These are phyloP conservation scores for honey bee (Apis mellifera) DNA, from an alignment of 1,140 invertebrate genomes.

Conservation along the genomic window DNA sequence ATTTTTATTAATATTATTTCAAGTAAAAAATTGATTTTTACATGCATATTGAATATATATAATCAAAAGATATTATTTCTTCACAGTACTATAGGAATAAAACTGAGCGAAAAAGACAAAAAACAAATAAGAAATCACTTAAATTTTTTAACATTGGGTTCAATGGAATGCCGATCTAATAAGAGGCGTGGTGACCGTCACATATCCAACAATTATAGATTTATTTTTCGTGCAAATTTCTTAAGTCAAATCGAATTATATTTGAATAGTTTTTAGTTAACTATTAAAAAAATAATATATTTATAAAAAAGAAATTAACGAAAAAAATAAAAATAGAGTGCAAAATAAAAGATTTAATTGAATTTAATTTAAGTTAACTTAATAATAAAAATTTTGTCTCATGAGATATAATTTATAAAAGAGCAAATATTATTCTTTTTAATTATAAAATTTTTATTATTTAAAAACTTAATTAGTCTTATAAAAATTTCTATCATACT, in stretches of 20 bases:
- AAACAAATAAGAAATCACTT: constrained; percentile 37
- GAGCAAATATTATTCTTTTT: background rate
- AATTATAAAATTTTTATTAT: background rate
- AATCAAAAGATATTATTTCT: background rate
- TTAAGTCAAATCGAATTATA: constrained; percentile 5
- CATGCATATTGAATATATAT: background rate
- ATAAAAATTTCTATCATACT: constrained; percentile 9
- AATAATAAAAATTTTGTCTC: background rate
- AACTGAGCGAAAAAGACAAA: constrained; percentile 40
- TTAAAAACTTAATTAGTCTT: background rate
- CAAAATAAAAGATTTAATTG: background rate
- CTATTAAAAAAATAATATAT: background rate
- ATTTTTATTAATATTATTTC: background rate
- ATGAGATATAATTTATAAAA: background rate
- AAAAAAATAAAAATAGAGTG: background rate
- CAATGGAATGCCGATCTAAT: constrained; percentile 71
- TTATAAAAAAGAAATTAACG: background rate
- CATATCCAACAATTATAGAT: constrained; percentile 61
- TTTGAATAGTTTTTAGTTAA: constrained; percentile 9
- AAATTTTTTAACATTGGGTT: constrained; percentile 41
- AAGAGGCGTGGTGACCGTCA: constrained; percentile 66
- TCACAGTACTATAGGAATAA: background rate
- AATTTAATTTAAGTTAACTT: background rate
- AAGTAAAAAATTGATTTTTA: background rate
- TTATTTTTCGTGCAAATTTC: constrained; percentile 49